Evolutionary conservation across 1,140 invertebrate genomes (phyloP).

Genomic region (Sycobia sp.): DNA sequence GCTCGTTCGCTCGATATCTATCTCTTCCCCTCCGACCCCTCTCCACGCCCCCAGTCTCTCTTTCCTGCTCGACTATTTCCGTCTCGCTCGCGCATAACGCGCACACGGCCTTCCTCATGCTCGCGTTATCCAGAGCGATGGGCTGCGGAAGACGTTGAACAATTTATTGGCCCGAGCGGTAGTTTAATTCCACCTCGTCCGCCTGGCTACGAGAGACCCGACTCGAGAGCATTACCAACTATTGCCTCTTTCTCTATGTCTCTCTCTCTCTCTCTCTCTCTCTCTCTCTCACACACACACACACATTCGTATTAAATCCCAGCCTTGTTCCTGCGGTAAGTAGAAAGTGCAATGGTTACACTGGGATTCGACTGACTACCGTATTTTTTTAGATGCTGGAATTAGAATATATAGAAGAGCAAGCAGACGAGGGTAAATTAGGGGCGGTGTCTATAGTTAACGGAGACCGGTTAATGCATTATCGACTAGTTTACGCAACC

Average conservation of each 20-base stretch:
- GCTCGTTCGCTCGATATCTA: too few species aligned
- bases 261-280: too few species aligned
- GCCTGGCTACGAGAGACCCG: too few species aligned
- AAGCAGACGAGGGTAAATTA: too few species aligned
- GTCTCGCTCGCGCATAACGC: constrained; percentile 28
- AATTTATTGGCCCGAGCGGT: constrained; percentile 49
- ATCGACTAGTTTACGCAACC: too few species aligned
- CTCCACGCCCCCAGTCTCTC: neutral
- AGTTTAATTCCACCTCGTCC: constrained; percentile 47
- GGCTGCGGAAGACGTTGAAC: constrained; percentile 47
- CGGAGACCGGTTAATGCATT: too few species aligned
- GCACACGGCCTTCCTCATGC: constrained; percentile 24
- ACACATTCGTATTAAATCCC: too few species aligned
- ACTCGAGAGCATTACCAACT: neutral
- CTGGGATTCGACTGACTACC: neutral
- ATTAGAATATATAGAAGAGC: too few species aligned
- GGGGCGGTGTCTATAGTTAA: too few species aligned
- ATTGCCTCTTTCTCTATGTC: too few species aligned
- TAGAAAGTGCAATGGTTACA: neutral
- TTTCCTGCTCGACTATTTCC: neutral
- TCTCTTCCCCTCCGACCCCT: neutral
- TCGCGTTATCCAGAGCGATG: constrained; percentile 36
- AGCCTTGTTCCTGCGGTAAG: neutral
- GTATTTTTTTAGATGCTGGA: neutral
- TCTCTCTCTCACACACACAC: too few species aligned